Conservation (phyloP, 2,888 invertebrate species). For the Venustoraphidia nigricollis region DNA sequence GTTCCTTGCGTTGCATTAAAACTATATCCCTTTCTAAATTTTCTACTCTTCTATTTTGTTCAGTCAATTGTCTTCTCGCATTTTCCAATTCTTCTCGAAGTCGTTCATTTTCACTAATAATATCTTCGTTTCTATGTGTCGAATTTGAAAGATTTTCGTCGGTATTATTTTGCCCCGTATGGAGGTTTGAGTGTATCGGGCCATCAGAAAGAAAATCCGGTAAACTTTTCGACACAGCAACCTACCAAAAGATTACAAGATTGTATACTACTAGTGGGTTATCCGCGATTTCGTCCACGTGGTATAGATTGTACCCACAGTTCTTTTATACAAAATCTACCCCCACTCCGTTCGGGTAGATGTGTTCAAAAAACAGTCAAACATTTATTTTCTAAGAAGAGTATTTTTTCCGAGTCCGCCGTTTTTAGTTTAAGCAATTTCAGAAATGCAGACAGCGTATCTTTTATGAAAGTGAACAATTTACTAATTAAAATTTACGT, state of each 20-base stretch:
- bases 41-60: slow-evolving; percentile 34
- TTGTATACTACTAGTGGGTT: no score
- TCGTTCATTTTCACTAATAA: slow-evolving; percentile 28
- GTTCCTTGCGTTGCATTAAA: slow-evolving; percentile 33
- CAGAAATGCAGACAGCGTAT: no score
- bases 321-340: no score
- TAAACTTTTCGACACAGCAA: slow-evolving; percentile 37
- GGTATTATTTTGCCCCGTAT: slow-evolving; percentile 23
- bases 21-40: slow-evolving; percentile 36
- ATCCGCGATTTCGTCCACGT: no score
- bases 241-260: slow-evolving; percentile 13
- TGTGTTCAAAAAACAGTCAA: no score
- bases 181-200: slow-evolving; percentile 30
- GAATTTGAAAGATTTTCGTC: background rate
- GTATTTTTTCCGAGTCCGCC: no score
- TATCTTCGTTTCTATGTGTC: slow-evolving; percentile 6
- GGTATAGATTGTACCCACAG: no score
- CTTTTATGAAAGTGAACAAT: no score
- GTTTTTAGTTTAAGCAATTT: no score
- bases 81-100: slow-evolving; percentile 39
- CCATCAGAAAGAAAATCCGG: slow-evolving; percentile 61
- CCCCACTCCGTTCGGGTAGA: no score
- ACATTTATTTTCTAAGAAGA: no score
- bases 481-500: no score
- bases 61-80: slow-evolving; percentile 33